Base-by-base conservation (phyloP, 2,113 vertebrate genomes). In the Oryzias javanicus region DNA sequence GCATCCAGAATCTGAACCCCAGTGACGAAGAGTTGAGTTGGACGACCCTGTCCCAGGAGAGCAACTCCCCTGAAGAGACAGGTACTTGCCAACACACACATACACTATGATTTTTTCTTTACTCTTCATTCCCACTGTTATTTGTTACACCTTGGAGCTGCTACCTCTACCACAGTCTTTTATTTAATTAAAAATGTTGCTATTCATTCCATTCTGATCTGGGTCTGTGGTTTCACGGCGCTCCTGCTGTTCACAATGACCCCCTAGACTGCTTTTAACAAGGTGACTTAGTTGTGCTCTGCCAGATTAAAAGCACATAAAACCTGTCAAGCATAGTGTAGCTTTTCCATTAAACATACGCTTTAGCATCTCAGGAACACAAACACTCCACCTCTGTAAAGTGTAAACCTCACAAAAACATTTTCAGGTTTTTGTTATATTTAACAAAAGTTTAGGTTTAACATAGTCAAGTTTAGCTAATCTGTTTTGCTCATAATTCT, bases 21-120 rank as follows among this genome's bases (percentile, higher is more conserved):
- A 99, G 97, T 0, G 97, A 99, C 3, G 97, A 99, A 80, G 97
- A 99, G 79, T 92, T 96, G 57, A 98, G 96, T 84, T 98, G 97
- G 97, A 98, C 97, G 3, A 98, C 96, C 0, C 75, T 99, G 83
- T 99, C 97, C 47, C 96, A 98, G 66, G 97, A 97, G 83, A 98
- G 96, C 0, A 93, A 93, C 82, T 95, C 96, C 0, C 94, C 96
- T 0, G 95, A 96, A 0, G 96, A 97, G 85, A 92, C 93, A 87
- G 97, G 97, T 98, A 85, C 60, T 46, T 24, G 27, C 27, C 54
- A 2, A 27, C 52, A 70, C 60, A 62, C 64, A 25, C 19, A 42
- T 27, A 19, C 18, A 1, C 45, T 49, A 25, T 24, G 4, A 12
- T 19, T 53, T 46, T n/a, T 50, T 29, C 12, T 19, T 2, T 65